These are phyloP conservation scores for Cololabis saira DNA, from an alignment of 2,113 vertebrate species.

Conservation along the genomic window DNA sequence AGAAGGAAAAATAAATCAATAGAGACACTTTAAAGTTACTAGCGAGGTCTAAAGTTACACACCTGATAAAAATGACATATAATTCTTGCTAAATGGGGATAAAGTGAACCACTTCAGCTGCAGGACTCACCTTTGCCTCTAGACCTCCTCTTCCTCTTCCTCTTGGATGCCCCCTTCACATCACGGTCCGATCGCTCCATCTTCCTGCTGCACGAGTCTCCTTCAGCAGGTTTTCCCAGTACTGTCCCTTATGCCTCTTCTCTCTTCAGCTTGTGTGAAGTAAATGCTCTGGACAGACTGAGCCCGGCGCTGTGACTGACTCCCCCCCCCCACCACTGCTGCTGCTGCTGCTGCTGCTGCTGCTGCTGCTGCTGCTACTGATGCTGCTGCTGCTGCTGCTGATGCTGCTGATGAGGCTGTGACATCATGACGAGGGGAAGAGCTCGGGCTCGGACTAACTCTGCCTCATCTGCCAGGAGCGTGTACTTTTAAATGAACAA, in stretches of 20 bases:
- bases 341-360: constrained; percentile 2
- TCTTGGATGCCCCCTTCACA: constrained; percentile 30
- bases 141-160: constrained; percentile 64
- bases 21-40: no score
- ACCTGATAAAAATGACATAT: no score
- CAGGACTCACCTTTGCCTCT: constrained; percentile 62
- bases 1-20: no score
- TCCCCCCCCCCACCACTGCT: constrained; percentile 12
- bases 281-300: background rate
- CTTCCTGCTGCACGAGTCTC: constrained; percentile 21
- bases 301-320: constrained; percentile 18
- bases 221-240: background rate
- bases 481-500: background rate
- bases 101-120: background rate
- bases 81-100: background rate
- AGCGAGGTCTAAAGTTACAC: background rate
- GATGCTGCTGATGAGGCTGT: constrained; percentile 14
- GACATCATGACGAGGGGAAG: constrained; percentile 55
- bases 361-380: constrained; percentile 1
- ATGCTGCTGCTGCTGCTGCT: constrained; percentile 3
- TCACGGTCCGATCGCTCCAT: constrained; percentile 42
- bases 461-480: background rate
- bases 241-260: background rate
- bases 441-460: background rate
- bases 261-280: constrained; percentile 1